These are phyloP conservation scores for Sinhomidia bicolor DNA, from an alignment of 2,888 invertebrate genomes.

Conservation along the genomic window DNA sequence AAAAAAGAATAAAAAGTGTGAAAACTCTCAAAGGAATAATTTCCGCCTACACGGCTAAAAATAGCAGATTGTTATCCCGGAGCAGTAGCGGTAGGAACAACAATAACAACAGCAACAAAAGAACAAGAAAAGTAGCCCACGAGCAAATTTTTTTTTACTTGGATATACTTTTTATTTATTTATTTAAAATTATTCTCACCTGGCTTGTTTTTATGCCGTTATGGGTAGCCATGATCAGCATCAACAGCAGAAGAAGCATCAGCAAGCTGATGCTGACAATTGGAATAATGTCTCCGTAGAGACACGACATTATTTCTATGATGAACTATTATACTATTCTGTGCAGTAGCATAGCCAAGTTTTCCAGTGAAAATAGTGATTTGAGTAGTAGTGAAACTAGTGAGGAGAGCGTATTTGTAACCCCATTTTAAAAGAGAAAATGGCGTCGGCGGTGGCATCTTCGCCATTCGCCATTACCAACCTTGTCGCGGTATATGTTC, in stretches of 20 bases:
- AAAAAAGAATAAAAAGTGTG: neutral
- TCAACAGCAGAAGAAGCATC: neutral
- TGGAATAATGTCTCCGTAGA: neutral
- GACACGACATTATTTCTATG: neutral
- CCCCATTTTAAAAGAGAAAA: neutral
- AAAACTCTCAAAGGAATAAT: neutral
- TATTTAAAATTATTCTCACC: neutral
- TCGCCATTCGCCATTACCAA: neutral
- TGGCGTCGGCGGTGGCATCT: neutral
- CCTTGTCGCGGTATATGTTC: neutral
- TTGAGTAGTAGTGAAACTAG: neutral
- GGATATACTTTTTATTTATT: neutral
- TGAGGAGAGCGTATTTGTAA: neutral
- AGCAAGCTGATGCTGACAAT: neutral
- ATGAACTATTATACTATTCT: neutral
- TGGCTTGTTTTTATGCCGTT: neutral
- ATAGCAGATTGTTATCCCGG: neutral
- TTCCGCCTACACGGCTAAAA: neutral
- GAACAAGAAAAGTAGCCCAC: neutral
- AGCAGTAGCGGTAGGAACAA: no score
- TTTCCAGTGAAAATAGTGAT: neutral
- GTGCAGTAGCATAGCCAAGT: no score
- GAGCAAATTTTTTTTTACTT: neutral
- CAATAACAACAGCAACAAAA: neutral
- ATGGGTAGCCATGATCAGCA: neutral